Base-by-base conservation (phyloP, 2,888 invertebrate genomes). In the Neria commutata region DNA sequence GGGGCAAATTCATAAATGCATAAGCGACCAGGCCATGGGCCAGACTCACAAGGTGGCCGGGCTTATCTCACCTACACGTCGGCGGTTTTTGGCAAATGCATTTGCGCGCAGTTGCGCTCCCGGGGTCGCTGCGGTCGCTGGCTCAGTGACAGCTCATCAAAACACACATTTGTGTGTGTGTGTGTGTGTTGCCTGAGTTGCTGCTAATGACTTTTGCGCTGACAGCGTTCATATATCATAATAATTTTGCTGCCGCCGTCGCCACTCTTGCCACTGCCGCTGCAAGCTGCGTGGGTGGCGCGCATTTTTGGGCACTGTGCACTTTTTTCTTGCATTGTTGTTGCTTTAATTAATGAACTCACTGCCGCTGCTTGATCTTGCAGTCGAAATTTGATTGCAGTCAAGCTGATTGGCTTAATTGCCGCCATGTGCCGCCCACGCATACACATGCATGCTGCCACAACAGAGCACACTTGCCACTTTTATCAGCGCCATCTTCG, bases 151-250 rank as follows among this genome's bases (percentile, higher is more conserved):
- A n/a, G n/a, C n/a, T n/a, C n/a, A n/a, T n/a, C n/a, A n/a, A n/a
- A n/a, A n/a, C n/a, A n/a, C n/a, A n/a, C n/a, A 14, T n/a, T 37
- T 37, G 14, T 5, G 8, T n/a, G 37, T 29, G 29, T 11, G 8
- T 37, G 8, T 14, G 14, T 37, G 37, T n/a, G 8, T 29, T 11
- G 29, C 5, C 37, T 14, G 37, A 14, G 37, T 37, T 5, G 37
- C 29, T 29, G 29, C 64, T 64, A 64, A 64, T 64, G 64, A 62
- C 64, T 62, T 64, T 62, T 62, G 48, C 37, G 58, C 62, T 64
- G 64, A 64, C 64, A 64, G 60, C 60, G 59, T 59, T 62, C 64
- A 62, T 64, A 64, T 60, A 62, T 64, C 64, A 64, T 62, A 21
- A 21, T 48, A 59, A 59, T 57, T 56, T 46, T 54, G 55, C 50